phyloP scores from a whole-genome alignment of 2,888 invertebrate species.

The Sturmia bella region DNA sequence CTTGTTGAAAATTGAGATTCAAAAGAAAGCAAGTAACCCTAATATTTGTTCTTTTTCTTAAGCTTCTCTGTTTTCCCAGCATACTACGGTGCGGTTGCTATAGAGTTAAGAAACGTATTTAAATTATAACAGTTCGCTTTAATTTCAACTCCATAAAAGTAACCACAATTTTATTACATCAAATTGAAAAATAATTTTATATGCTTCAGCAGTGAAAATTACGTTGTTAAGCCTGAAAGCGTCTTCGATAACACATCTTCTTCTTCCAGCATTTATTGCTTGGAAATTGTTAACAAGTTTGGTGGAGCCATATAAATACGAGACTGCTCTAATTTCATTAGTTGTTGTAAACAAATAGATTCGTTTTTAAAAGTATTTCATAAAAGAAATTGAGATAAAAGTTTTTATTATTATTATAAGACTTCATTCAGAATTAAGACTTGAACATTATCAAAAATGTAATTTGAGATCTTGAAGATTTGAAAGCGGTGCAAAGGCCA shows the following conservation, averaged over 20 bases:
- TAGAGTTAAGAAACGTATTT: constrained; percentile 11
- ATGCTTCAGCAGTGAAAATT: constrained; percentile 1
- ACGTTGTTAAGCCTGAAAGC: constrained; percentile 16
- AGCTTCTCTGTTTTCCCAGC: too few species aligned
- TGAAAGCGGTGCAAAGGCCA: too few species aligned
- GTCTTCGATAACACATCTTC: constrained; percentile 2
- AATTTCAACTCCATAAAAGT: constrained; percentile 36
- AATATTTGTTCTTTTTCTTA: too few species aligned
- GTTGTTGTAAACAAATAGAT: constrained; percentile 18
- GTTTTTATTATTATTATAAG: constrained; percentile 3
- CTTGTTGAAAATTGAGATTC: too few species aligned
- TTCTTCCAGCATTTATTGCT: constrained; percentile 4
- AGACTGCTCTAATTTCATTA: constrained; percentile 16
- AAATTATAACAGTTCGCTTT: constrained; percentile 33
- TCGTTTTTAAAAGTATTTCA: constrained; percentile 10
- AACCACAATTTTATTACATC: constrained; percentile 29
- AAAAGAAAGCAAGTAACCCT: too few species aligned
- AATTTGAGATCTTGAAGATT: too few species aligned
- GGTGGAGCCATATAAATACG: constrained; percentile 2
- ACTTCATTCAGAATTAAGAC: too few species aligned
- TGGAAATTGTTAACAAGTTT: constrained; percentile 30
- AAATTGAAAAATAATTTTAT: constrained; percentile 10
- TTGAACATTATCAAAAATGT: too few species aligned
- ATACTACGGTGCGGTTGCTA: not conserved
- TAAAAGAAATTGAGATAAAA: constrained; percentile 33